These are phyloP conservation scores for Mesochorus sp. DNA, from an alignment of 2,888 invertebrate genomes.

Conservation along the genomic window DNA sequence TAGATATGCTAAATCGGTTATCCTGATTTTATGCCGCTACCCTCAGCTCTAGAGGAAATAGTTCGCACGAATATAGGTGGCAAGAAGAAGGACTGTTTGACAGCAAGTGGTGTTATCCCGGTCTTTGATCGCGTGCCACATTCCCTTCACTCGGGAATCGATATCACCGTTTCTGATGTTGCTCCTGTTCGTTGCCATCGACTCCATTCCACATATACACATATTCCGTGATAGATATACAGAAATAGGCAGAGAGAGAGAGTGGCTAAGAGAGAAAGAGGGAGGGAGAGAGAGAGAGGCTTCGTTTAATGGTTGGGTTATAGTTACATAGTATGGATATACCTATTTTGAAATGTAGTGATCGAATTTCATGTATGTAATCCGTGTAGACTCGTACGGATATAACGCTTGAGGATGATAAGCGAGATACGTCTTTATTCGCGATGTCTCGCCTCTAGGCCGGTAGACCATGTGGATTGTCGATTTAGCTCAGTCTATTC, in stretches of 20 bases:
- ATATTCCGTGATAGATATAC: slow-evolving; percentile 47
- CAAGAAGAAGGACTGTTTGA: slow-evolving; percentile 74
- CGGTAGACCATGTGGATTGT: slow-evolving; percentile 9
- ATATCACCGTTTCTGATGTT: slow-evolving; percentile 72
- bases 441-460: slow-evolving; percentile 9
- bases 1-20: slow-evolving; percentile 19
- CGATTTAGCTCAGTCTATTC: background rate
- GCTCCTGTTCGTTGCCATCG: slow-evolving; percentile 46
- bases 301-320: slow-evolving; percentile 10
- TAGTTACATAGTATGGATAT: background rate
- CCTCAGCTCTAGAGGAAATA: slow-evolving; percentile 34
- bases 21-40: background rate
- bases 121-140: slow-evolving; percentile 77
- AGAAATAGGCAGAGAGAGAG: background rate
- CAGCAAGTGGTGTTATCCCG: slow-evolving; percentile 70
- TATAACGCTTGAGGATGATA: background rate
- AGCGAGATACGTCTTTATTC: slow-evolving; percentile 48
- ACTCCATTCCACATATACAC: slow-evolving; percentile 56
- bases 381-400: slow-evolving; percentile 15
- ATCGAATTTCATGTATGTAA: slow-evolving; percentile 20
- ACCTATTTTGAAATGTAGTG: slow-evolving; percentile 32
- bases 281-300: background rate
- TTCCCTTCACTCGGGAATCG: slow-evolving; percentile 75
- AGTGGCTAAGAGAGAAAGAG: background rate
- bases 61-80: slow-evolving; percentile 69